These are phyloP conservation scores for Epizoanthus ramosus DNA, from an alignment of 92 coral and sea anemone genomes.

Conservation along the genomic window DNA sequence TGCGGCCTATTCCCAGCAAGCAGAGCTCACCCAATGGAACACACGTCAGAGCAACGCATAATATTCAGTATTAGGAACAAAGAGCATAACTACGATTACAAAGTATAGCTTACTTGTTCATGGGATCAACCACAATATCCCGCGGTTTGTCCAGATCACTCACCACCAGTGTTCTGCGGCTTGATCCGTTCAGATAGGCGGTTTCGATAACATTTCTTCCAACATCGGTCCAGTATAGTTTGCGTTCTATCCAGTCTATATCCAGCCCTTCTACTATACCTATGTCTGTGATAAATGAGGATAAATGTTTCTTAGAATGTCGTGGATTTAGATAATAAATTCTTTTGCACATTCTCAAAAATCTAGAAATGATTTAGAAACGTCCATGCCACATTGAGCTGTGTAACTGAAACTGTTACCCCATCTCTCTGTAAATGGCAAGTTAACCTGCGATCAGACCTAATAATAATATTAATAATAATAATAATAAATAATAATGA, in stretches of 20 bases:
- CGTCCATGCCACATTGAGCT: no score
- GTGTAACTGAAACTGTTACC: no score
- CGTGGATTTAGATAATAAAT: no score
- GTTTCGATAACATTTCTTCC: conserved; percentile 9
- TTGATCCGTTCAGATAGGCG: conserved; percentile 18
- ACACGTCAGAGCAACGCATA: no score
- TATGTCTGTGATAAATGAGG: not conserved
- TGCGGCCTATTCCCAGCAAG: no score
- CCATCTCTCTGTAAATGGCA: not conserved
- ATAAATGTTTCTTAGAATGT: not conserved
- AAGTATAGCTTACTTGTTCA: conserved; percentile 5
- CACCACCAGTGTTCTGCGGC: conserved; percentile 10
- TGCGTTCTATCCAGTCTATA: conserved; percentile 22
- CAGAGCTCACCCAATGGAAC: no score
- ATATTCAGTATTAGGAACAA: no score
- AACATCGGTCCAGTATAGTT: conserved; percentile 31
- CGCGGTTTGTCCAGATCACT: conserved; percentile 27
- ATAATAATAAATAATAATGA: not conserved
- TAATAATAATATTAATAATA: not conserved
- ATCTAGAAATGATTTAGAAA: no score
- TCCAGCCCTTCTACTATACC: conserved; percentile 25
- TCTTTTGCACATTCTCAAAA: no score
- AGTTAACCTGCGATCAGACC: not conserved
- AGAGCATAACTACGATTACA: no score
- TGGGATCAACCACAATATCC: conserved; percentile 12